Conservation (phyloP, 2,888 invertebrate genomes). For the Nemurella pictetii region DNA sequence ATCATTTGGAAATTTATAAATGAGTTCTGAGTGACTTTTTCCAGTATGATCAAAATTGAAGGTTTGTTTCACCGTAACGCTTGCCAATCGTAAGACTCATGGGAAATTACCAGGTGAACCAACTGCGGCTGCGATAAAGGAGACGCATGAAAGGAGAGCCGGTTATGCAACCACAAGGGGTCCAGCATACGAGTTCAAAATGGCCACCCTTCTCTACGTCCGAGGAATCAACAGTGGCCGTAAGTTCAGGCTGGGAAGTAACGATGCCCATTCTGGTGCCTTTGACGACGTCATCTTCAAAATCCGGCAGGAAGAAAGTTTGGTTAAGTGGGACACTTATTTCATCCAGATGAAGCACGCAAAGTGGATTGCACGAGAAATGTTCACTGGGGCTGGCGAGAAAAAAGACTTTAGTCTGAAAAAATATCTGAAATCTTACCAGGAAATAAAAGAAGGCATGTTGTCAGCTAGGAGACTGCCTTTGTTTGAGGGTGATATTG, state of each 20-base stretch:
- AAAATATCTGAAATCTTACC: background rate
- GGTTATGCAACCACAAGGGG: no score
- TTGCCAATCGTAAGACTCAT: no score
- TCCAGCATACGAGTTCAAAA: background rate
- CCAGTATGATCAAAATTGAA: no score
- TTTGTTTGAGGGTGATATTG: background rate
- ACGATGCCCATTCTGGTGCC: background rate
- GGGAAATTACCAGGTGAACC: no score
- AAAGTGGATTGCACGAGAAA: background rate
- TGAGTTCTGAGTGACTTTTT: no score
- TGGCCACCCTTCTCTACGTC: background rate
- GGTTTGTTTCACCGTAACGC: no score
- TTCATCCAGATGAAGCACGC: background rate
- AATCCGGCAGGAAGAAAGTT: background rate
- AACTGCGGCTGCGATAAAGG: no score
- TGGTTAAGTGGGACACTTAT: background rate
- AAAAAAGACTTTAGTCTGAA: background rate
- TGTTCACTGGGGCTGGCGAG: background rate
- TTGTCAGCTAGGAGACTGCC: background rate
- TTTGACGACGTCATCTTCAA: constrained; percentile 5
- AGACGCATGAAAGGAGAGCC: no score
- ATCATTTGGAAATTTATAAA: no score
- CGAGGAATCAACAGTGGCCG: background rate
- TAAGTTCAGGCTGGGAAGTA: background rate
- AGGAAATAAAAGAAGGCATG: background rate